Base-by-base conservation (phyloP, 2,113 vertebrate species). In the Ceyx cyanopectus region DNA sequence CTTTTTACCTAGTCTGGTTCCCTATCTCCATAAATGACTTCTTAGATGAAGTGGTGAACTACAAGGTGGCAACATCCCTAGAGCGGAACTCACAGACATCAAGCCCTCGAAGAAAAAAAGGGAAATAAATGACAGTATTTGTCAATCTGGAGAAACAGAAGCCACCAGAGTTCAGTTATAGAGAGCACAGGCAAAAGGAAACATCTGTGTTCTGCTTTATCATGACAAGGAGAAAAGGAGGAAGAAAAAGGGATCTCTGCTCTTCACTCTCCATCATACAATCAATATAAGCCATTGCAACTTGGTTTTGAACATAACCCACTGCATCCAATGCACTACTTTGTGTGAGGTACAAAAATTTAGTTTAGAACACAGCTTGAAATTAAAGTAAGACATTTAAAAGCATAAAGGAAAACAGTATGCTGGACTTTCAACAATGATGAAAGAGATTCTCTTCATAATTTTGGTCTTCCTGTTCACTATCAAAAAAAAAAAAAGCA, bases 371-470 rank as follows among this genome's bases (percentile, higher is more conserved):
- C 67, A 68, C 67, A 86, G 81, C 68, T 77, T 77, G 60, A 86
- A 95, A 91, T 68, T 60, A 89, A 89, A 88, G 46, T 40, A 90
- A 76, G 50, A 63, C 19, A 84, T 61, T 80, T 83, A 83, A 93
- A 95, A 77, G 45, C 18, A 93, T 68, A 91, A 73, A 83, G 17
- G 34, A 56, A 65, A n/a, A 18, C n/a, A 89, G 34, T 81, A 77
- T 13, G 40, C 73, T 89, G 60, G 12, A 65, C 32, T 81, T 73
- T 81, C 76, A 68, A 54, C 8, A 75, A 29, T 8, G 37, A 79
- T n/a, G 21, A 73, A 91, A 65, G 54, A 77, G 23, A 5, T 80
- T 56, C 18, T 77, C 81, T 91, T 80, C 27, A 51, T 46, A 76
- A 63, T 72, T 72, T 24, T 74, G 23, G 56, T 78, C 26, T 48